Evolutionary conservation across 2,888 invertebrate genomes (phyloP), one percentile per base, ranked within the genome.

Genomic region (Hypena proboscidalis): DNA sequence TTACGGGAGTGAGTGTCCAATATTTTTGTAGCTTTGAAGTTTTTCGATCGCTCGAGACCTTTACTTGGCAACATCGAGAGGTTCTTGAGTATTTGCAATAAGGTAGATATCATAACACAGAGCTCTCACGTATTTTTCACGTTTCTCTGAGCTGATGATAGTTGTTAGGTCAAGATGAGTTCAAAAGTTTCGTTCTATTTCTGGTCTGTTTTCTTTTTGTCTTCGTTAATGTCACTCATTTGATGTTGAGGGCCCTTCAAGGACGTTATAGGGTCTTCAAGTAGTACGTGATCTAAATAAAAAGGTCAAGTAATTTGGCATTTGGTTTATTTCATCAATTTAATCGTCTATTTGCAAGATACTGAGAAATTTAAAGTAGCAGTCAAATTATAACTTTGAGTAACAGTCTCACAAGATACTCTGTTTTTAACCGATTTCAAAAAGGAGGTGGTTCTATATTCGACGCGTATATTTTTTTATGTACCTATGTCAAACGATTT

Each of bases 1-100:
- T 66, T 62, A 61, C 42, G 37, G 48, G 34, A 35, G 40, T 56
- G 48, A 60, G 54, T 53, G 35, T 54, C 53, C 43, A 49, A 61
- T 54, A 69, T 56, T 47, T 51, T 42, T 37, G 38, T 15, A 41
- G 32, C 35, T 23, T 36, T 31, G 21, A 25, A 27, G 31, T 57
- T 37, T 57, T 48, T 59, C 44, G 63, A 62, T 51, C 34, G 27
- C 8, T 3, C 5, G 14, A 20, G 39, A 25, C 33, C 40, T 35
- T 34, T 44, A 45, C 42, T 36, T 39, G 31, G 26, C 30, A 34
- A 42, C 32, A 34, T 41, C n/a, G 10, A 27, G 15, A 48, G 38
- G 42, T 42, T 38, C 15, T 30, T 49, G 36, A 10, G 33, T 41
- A 15, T 34, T 56, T 40, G 14, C 42, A 41, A 50, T 34, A 43